Base-by-base conservation (phyloP, 2,888 invertebrate species). In the Torymus aiolomorphi region DNA sequence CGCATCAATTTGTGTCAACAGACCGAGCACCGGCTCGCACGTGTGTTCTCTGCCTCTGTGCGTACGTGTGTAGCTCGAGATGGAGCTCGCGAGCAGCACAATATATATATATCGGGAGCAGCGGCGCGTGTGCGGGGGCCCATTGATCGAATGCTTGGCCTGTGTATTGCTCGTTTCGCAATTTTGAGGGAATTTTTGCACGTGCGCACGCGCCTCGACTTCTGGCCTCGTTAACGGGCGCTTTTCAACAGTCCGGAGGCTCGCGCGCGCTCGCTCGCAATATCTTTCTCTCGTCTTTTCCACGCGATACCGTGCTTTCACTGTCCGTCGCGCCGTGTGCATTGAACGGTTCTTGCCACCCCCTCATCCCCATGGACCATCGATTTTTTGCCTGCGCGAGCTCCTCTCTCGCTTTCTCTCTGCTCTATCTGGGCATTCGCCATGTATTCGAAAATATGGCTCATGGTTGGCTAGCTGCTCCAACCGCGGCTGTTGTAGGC, bases 1-100 rank as follows among this genome's bases (percentile, higher is more conserved):
- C 75, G 61, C 51, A 70, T 76, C 76, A 76, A 76, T 76, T 76
- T 65, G 65, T 76, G 76, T 76, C 76, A 76, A 76, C 76, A 67
- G 67, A 65, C 18, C 61, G 71, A 61, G 16, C 11, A 16, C 52
- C 12, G 52, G 14, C 4, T 24, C 16, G 16, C 52, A 10, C 31
- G 31, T 31, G 31, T 8, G 31, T 8, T 31, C 31, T 14, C n/a
- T 42, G 66, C 2, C 52, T 20, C 12, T 8, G 3, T 14, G 54
- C 20, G 49, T n/a, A 20, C n/a, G 42, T 31, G 14, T 70, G 4
- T 24, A 0, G 1, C 2, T 51, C 11, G 12, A 12, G 18, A 18
- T 65, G 31, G 18, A 51, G 42, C 18, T 42, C n/a, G 31, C 31
- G 16, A 12, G 54, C 42, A 49, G 18, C 10, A 24, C 3, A 16